Base-by-base conservation (phyloP, 35 echinoderm and acorn worm species). In the Lytechinus pictus region DNA sequence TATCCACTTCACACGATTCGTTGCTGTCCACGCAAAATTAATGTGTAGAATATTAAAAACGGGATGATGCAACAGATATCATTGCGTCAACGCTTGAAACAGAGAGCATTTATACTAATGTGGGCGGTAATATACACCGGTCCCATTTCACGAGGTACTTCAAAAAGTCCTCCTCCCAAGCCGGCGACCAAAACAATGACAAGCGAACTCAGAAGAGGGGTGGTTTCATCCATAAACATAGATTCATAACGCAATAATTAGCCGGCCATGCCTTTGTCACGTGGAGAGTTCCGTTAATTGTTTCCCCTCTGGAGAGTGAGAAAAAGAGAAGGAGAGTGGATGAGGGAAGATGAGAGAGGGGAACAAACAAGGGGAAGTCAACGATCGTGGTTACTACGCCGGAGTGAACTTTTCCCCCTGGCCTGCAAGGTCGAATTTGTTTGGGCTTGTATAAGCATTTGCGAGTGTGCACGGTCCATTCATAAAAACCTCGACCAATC, bases 371-470 rank as follows among this genome's bases (percentile, higher is more conserved):
- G 66, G 16, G 5, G 8, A 24, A 79, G 66, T 79, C 66, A 79
- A 79, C 19, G 66, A 24, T 79, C 66, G 66, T 79, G 66, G 66
- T 79, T 79, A 79, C 66, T 79, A 79, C 14, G 66, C 66, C 14
- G 66, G 66, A 79, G 19, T 79, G 66, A 79, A 79, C 66, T 79
- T 79, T 79, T 79, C 66, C 66, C 66, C 66, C 66, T 79, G 66
- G 16, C 66, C 66, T 79, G 66, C 19, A 79, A 79, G 66, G 66
- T 79, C 66, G 66, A 79, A 79, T 79, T 79, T 79, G 66, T 79
- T 79, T 79, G 66, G 66, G 66, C 19, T 79, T 24, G 66, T 79
- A 79, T n/a, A n/a, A n/a, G n/a, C 7, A 24, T 79, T 9, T 58
- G 56, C 56, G 13, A 44, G 33, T 58, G 66, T 79, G 21, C 66